Evolutionary conservation across 1,140 invertebrate species (phyloP).

Genomic region (Laodelphax striatellus): DNA sequence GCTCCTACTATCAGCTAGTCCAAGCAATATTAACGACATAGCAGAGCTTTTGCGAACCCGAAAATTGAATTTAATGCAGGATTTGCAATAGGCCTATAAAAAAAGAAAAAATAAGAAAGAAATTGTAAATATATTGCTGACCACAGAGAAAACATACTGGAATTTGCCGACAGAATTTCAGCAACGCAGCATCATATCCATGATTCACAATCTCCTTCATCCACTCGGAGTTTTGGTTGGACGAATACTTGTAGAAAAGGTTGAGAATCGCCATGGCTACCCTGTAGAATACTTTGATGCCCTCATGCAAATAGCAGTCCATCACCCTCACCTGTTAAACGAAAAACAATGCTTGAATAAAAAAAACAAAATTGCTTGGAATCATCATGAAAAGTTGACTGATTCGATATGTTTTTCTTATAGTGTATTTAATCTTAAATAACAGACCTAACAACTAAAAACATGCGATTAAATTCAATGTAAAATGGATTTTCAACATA

Average conservation of each 20-base stretch:
- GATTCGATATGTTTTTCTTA: too few relatives aligned
- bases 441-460: too few relatives aligned
- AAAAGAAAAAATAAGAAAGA: neutral
- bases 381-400: too few relatives aligned
- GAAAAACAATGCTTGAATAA: too few relatives aligned
- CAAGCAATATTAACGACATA: too few relatives aligned
- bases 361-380: too few relatives aligned
- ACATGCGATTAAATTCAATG: too few relatives aligned
- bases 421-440: too few relatives aligned
- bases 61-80: too few relatives aligned
- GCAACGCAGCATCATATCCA: constrained; percentile 66
- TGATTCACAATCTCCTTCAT: constrained; percentile 66
- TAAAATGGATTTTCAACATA: too few relatives aligned
- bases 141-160: constrained; percentile 42
- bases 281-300: constrained; percentile 89
- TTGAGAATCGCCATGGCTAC: constrained; percentile 81
- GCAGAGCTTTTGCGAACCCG: too few relatives aligned
- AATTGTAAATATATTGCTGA: neutral
- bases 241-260: constrained; percentile 76
- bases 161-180: constrained; percentile 78
- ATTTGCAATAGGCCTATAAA: neutral
- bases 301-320: constrained; percentile 95
- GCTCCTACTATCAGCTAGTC: too few relatives aligned
- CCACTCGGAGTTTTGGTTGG: constrained; percentile 61
- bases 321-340: constrained; percentile 66